Base-by-base conservation (phyloP, 2,888 invertebrate genomes). In the Acanthococcus lagerstroemiae region DNA sequence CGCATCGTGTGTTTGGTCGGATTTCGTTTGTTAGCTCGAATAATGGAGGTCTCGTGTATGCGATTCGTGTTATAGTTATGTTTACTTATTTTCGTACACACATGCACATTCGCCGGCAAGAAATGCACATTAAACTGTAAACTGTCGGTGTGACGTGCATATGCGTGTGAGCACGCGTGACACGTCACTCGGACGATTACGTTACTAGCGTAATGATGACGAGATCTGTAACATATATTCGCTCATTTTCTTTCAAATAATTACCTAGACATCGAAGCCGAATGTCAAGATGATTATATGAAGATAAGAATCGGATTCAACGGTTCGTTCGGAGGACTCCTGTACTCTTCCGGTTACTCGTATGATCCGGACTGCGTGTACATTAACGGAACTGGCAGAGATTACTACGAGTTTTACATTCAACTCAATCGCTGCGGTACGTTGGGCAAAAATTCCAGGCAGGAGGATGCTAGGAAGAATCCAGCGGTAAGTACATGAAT, bases 201-300 rank as follows among this genome's bases (percentile, higher is more conserved):
- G 37, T n/a, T 22, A 60, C 44, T 45, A 30, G 37, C 24, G 25
- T 58, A 30, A 44, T 58, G 26, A 21, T n/a, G 24, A 26, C 26
- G 24, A 9, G 48, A 60, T 24, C 19, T n/a, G n/a, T 17, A 2
- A 37, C 4, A 46, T 15, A 21, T 37, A n/a, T n/a, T 3, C 37
- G 37, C 37, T 15, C 50, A 21, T 17, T 50, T 50, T 21, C 7
- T 50, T 50, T 37, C 37, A n/a, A n/a, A 15, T 37, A 15, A 37
- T n/a, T n/a, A n/a, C 78, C 50, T 80, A 94, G 93, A 93, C 79
- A 92, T 94, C 72, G 92, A 93, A 78, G 94, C 94, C 0, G 94
- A 94, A 76, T 94, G 94, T 73, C 93, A 93, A 77, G 93, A 93
- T 74, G 93, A 94, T 77, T 92, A 90, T 76, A 94, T 94, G 94